phyloP scores from a whole-genome alignment of 2,888 invertebrate genomes.

The Diloba caeruleocephala region DNA sequence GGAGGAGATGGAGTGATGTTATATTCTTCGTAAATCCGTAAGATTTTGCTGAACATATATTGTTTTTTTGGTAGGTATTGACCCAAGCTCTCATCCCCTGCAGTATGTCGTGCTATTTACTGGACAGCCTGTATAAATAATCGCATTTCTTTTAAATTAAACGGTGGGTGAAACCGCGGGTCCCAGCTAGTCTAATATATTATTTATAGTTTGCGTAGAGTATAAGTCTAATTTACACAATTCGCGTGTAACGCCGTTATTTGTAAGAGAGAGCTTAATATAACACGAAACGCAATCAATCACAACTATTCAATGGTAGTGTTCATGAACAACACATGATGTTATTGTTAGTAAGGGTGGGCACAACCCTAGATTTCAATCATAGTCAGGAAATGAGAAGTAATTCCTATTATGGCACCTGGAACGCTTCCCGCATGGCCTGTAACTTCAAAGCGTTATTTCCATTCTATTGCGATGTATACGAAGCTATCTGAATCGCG shows the following conservation, averaged over 20 bases:
- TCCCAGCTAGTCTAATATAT: constrained; percentile 21
- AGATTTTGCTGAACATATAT: no score
- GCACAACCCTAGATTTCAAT: constrained; percentile 76
- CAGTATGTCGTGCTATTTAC: no score
- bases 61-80: no score
- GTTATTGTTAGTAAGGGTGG: constrained; percentile 38
- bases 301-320: constrained; percentile 55
- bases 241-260: constrained; percentile 44
- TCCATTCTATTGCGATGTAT: no score
- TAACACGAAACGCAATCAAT: constrained; percentile 55
- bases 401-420: constrained; percentile 76
- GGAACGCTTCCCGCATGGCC: constrained; percentile 56
- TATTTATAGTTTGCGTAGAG: constrained; percentile 29
- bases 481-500: neutral
- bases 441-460: no score
- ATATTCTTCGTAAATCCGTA: no score
- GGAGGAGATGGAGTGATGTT: no score
- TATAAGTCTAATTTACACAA: constrained; percentile 22
- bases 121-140: no score
- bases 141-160: no score
- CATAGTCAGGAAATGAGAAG: constrained; percentile 78
- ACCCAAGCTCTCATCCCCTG: no score
- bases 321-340: constrained; percentile 54
- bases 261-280: constrained; percentile 30
- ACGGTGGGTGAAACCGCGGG: no score